Evolutionary conservation across 2,113 vertebrate species (phyloP).

Genomic region (Heliornis fulica): DNA sequence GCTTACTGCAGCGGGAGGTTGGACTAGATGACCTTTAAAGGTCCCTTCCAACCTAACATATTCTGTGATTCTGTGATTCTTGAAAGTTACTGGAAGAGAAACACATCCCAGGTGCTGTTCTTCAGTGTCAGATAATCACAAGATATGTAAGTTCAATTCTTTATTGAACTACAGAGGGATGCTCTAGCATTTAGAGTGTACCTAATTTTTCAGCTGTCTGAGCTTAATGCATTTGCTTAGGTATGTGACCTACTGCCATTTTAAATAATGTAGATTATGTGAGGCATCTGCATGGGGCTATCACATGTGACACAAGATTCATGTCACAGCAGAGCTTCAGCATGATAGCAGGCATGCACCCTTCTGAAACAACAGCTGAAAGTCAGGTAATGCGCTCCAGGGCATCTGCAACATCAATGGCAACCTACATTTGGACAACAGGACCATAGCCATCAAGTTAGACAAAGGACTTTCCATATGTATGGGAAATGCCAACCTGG

Average conservation of each 20-base stretch:
- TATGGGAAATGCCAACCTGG: neutral
- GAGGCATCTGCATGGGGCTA: neutral
- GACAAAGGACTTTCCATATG: neutral
- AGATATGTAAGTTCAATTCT: neutral
- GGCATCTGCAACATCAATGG: neutral
- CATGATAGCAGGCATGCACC: neutral
- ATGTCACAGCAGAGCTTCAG: neutral
- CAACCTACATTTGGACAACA: neutral
- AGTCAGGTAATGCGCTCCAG: neutral
- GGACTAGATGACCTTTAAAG: too few species aligned
- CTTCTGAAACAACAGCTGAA: neutral
- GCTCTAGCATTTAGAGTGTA: neutral
- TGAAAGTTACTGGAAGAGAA: neutral
- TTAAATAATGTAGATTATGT: neutral
- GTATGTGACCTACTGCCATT: neutral
- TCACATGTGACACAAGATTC: neutral
- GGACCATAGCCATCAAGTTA: neutral
- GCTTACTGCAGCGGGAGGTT: too few species aligned
- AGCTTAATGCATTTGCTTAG: neutral
- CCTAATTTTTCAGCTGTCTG: neutral
- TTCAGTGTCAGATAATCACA: neutral
- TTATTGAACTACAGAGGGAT: neutral
- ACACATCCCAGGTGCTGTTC: neutral
- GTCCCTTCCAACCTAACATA: too few species aligned
- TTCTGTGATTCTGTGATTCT: too few species aligned